These are phyloP conservation scores for Hemichromis elongatus DNA, from an alignment of 2,113 vertebrate species.

Conservation along the genomic window DNA sequence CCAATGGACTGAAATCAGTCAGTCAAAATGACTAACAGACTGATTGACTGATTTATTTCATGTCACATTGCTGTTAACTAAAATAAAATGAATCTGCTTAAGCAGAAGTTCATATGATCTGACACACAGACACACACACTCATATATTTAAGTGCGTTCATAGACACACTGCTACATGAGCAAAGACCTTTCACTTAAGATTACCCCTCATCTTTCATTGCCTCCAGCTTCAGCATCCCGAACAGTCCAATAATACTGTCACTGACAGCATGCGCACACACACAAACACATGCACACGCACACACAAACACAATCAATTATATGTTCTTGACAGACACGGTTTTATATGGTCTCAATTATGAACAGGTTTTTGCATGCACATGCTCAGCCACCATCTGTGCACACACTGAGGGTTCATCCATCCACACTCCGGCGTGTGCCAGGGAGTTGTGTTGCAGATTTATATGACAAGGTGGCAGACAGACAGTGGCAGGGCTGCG, in stretches of 20 bases:
- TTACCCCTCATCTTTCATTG: neutral
- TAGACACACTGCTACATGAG: neutral
- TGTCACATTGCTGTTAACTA: neutral
- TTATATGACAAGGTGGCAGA: slow-evolving; percentile 51
- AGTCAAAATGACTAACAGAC: neutral
- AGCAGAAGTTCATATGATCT: neutral
- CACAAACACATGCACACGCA: neutral
- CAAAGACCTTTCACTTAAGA: neutral
- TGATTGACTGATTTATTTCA: fast-evolving
- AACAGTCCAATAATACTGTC: slow-evolving; percentile 33
- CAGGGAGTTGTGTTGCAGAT: slow-evolving; percentile 21
- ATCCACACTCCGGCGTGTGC: slow-evolving; percentile 30
- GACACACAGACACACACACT: neutral
- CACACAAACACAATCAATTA: neutral
- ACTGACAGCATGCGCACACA: neutral
- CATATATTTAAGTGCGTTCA: neutral
- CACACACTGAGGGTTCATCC: slow-evolving; percentile 6
- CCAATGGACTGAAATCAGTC: fast-evolving
- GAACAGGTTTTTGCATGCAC: neutral
- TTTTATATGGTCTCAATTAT: slow-evolving; percentile 20
- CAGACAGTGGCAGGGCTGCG: slow-evolving; percentile 25
- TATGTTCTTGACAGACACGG: slow-evolving; percentile 24
- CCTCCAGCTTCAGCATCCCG: neutral
- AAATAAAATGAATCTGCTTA: neutral
- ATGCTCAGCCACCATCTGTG: slow-evolving; percentile 2